These are phyloP conservation scores for Callosobruchus maculatus DNA, from an alignment of 2,888 invertebrate genomes.

Conservation along the genomic window DNA sequence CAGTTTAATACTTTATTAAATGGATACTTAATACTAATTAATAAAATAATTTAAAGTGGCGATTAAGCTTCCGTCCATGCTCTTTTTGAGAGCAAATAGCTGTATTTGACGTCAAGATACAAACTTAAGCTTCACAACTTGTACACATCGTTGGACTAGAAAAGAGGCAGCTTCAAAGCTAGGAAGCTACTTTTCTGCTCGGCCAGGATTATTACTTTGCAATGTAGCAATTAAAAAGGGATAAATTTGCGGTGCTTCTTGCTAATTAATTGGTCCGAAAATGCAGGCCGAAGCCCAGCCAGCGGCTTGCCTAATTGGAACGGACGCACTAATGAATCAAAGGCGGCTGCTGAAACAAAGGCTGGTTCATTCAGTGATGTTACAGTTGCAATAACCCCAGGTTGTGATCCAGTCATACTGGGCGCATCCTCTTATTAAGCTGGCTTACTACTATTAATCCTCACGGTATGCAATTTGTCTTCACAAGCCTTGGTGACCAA, in stretches of 20 bases:
- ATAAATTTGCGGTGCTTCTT: background rate
- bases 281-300: background rate
- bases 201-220: background rate
- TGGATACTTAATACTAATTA: too few species aligned
- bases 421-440: background rate
- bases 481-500: too few species aligned
- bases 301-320: background rate
- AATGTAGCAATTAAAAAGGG: background rate
- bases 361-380: background rate
- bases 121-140: too few species aligned
- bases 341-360: background rate
- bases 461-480: too few species aligned
- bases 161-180: too few species aligned
- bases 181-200: background rate
- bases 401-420: background rate
- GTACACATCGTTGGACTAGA: too few species aligned
- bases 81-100: too few species aligned
- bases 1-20: too few species aligned
- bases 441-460: too few species aligned
- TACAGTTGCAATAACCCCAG: background rate
- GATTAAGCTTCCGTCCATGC: too few species aligned
- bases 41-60: too few species aligned
- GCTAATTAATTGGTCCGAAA: background rate
- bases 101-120: too few species aligned
- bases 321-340: background rate